phyloP scores from a whole-genome alignment of 2,797 vertebrate genomes.

The Neosilurus mollespiculum region DNA sequence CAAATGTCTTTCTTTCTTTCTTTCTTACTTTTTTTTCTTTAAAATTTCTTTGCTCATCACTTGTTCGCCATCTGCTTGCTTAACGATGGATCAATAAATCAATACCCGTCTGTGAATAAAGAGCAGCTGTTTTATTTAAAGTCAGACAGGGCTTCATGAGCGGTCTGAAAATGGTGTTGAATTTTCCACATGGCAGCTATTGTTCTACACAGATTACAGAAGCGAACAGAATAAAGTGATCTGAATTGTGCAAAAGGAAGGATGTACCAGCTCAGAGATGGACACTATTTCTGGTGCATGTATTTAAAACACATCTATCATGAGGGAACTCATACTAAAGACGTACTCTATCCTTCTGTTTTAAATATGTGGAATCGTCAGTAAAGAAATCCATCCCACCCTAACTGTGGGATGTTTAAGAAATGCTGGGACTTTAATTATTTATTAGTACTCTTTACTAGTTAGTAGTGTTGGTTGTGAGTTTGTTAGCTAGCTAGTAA shows the following conservation, averaged over 20 bases:
- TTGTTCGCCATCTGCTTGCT: slow-evolving; percentile 30
- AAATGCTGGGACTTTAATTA: neutral
- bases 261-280: neutral
- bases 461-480: neutral
- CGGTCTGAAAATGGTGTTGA: neutral
- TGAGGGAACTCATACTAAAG: neutral
- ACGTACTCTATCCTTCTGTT: neutral
- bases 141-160: neutral
- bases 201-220: slow-evolving; percentile 14
- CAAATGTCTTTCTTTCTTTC: slow-evolving; percentile 5
- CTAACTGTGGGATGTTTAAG: neutral
- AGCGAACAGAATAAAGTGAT: slow-evolving; percentile 26
- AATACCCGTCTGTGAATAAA: slow-evolving; percentile 3
- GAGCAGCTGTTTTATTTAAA: slow-evolving; percentile 18
- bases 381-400: neutral
- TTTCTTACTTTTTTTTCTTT: neutral
- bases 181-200: neutral
- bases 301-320: neutral
- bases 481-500: neutral
- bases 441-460: neutral
- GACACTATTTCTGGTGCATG: slow-evolving; percentile 5
- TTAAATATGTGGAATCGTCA: neutral
- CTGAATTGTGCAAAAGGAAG: slow-evolving; percentile 17
- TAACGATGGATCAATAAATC: slow-evolving; percentile 13
- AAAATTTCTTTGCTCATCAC: neutral